phyloP scores from a whole-genome alignment of 2,888 invertebrate species.

The Laspeyria flexula region DNA sequence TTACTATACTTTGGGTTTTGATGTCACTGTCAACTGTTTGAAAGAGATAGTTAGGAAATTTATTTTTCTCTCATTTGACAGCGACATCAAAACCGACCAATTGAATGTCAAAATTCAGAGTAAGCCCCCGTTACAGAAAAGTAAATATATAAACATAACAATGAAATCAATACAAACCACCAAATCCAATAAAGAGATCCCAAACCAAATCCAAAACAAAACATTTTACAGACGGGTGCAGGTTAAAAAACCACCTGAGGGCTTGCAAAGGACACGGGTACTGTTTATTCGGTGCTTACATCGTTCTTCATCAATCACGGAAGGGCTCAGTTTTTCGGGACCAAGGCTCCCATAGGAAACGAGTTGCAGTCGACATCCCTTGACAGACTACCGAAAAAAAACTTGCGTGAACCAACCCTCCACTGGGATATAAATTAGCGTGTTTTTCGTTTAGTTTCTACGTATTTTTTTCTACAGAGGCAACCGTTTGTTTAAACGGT shows the following conservation, averaged over 20 bases:
- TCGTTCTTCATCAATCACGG: constrained; percentile 79
- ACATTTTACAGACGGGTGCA: constrained; percentile 35
- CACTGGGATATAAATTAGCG: constrained; percentile 55
- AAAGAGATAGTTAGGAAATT: no score
- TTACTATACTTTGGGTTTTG: no score
- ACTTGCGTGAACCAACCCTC: constrained; percentile 51
- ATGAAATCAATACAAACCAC: constrained; percentile 8
- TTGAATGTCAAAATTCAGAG: no score
- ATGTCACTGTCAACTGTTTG: no score
- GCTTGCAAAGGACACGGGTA: constrained; percentile 66
- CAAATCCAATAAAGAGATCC: constrained; percentile 3
- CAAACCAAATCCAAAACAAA: constrained; percentile 22
- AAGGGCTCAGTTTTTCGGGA: constrained; percentile 71
- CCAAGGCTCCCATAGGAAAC: constrained; percentile 68
- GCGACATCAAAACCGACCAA: no score
- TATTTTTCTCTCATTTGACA: no score
- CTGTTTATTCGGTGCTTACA: constrained; percentile 74
- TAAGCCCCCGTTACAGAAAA: no score
- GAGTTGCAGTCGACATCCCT: constrained; percentile 61
- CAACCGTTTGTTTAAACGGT: not conserved
- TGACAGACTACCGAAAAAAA: constrained; percentile 60
- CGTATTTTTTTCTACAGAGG: not conserved
- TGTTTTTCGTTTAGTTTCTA: constrained; percentile 42
- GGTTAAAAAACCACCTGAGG: constrained; percentile 72
- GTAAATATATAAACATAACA: no score